phyloP scores from a whole-genome alignment of 2,888 invertebrate genomes.

The Amphimallon solstitiale region DNA sequence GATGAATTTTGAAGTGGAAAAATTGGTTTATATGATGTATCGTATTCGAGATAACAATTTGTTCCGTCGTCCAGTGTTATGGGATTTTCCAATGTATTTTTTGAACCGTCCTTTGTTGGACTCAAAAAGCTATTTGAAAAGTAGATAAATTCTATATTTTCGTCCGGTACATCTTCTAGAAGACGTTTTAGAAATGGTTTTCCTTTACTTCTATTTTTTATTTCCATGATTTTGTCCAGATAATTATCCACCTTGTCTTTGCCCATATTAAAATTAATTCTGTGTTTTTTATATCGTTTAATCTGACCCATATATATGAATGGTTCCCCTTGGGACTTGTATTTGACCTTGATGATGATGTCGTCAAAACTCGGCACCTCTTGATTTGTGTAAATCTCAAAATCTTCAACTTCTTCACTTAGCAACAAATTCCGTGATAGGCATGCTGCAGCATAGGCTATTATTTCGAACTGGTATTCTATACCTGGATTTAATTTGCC shows the following conservation, averaged over 20 bases:
- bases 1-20: neutral
- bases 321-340: neutral
- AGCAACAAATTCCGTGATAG: neutral
- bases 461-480: slow-evolving; percentile 3
- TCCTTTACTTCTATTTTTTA: neutral
- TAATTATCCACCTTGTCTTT: neutral
- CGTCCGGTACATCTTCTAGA: neutral
- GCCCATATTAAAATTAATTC: neutral
- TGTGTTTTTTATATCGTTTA: neutral
- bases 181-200: neutral
- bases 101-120: neutral
- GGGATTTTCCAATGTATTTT: too few relatives aligned
- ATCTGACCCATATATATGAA: slow-evolving; percentile 1
- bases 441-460: slow-evolving; percentile 17
- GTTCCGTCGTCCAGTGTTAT: neutral
- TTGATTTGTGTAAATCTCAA: slow-evolving; percentile 5
- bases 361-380: slow-evolving; percentile 12
- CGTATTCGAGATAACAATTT: neutral
- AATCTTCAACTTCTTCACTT: slow-evolving; percentile 10
- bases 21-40: neutral
- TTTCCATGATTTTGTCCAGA: neutral
- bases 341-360: neutral
- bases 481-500: slow-evolving; percentile 7
- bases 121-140: neutral
- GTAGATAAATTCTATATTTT: slow-evolving; percentile 11